phyloP scores from a whole-genome alignment of 2,113 vertebrate species.

The Opisthocomus hoazin region DNA sequence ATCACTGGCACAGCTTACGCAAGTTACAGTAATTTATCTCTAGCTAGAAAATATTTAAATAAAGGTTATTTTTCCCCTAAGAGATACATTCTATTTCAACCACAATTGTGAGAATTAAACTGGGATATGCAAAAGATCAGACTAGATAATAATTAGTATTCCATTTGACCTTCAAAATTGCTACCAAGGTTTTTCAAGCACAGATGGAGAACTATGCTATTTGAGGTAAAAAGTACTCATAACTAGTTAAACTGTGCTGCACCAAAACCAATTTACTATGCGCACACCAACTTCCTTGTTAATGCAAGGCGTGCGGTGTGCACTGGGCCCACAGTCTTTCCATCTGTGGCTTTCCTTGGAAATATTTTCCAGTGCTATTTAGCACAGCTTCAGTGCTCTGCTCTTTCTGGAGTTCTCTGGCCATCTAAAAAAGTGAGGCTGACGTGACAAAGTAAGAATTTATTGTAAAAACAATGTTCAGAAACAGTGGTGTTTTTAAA shows the following conservation, averaged over 20 bases:
- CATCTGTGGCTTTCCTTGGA: not conserved
- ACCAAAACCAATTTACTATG: not conserved
- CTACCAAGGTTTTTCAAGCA: not conserved
- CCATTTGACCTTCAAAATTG: not conserved
- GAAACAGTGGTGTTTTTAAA: not conserved
- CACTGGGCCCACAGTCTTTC: rapidly evolving
- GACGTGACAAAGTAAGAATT: not conserved
- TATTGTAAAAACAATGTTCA: not conserved
- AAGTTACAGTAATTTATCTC: not conserved
- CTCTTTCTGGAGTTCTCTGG: not conserved
- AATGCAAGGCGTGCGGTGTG: not conserved
- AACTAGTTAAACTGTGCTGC: not conserved
- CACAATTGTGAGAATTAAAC: not conserved
- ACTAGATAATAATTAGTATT: not conserved
- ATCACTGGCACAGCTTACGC: not conserved
- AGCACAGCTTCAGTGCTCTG: not conserved
- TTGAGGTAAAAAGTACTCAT: not conserved
- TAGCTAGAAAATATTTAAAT: not conserved
- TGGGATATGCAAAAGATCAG: not conserved
- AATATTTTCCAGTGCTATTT: not conserved
- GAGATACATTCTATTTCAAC: not conserved
- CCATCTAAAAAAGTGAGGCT: rapidly evolving
- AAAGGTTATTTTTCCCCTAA: not conserved
- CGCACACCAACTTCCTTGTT: not conserved
- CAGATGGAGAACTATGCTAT: not conserved